phyloP scores from a whole-genome alignment of 1,140 invertebrate species.

The Drosophila micromelanica region DNA sequence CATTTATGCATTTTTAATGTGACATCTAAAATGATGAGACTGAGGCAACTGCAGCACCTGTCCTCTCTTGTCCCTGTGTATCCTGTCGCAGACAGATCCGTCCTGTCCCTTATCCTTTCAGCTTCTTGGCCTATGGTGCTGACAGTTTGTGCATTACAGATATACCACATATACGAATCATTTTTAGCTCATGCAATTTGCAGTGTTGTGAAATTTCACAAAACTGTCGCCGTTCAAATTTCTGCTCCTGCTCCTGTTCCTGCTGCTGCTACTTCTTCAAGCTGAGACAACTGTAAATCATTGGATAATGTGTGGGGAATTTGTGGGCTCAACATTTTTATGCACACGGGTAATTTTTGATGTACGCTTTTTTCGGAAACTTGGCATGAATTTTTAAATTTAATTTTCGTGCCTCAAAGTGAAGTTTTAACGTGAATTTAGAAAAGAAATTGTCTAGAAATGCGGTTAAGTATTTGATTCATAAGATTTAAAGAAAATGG shows the following conservation, averaged over 20 bases:
- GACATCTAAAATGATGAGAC: slow-evolving; percentile 77
- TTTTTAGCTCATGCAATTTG: slow-evolving; percentile 56
- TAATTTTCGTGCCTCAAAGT: no score
- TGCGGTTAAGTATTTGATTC: no score
- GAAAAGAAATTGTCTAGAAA: no score
- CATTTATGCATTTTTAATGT: slow-evolving; percentile 82
- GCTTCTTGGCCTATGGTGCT: slow-evolving; percentile 40
- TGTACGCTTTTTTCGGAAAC: no score
- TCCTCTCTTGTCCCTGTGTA: no score
- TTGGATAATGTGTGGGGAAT: slow-evolving; percentile 19
- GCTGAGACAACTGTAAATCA: slow-evolving; percentile 12
- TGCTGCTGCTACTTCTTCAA: background rate
- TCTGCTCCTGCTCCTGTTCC: background rate
- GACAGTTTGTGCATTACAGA: slow-evolving; percentile 48
- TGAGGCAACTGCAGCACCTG: slow-evolving; percentile 25
- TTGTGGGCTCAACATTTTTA: slow-evolving; percentile 3
- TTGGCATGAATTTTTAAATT: no score
- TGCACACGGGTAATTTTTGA: no score
- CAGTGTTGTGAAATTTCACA: slow-evolving; percentile 71
- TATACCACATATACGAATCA: slow-evolving; percentile 11
- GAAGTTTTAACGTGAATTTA: no score
- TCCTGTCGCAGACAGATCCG: background rate
- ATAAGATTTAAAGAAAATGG: no score
- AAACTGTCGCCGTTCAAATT: slow-evolving; percentile 21
- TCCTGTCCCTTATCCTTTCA: background rate